These are phyloP conservation scores for Diarsia rubi DNA, from an alignment of 2,888 invertebrate genomes.

Conservation along the genomic window DNA sequence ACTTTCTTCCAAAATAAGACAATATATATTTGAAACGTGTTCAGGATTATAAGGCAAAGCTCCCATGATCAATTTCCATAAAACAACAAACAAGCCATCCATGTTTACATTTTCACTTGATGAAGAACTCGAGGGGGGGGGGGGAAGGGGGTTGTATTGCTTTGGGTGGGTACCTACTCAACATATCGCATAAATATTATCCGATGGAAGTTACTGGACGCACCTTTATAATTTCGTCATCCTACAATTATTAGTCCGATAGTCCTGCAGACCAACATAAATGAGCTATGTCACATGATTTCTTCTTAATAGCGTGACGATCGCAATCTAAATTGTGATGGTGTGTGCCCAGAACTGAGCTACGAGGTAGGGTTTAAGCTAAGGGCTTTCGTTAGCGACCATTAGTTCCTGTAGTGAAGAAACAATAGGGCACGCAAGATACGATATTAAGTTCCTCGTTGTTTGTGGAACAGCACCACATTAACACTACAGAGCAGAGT, in stretches of 20 bases:
- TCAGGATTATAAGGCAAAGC: constrained; percentile 25
- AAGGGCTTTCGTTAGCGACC: no score
- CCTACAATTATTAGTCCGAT: constrained; percentile 42
- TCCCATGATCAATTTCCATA: constrained; percentile 37
- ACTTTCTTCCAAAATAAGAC: neutral
- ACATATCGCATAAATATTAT: constrained; percentile 45
- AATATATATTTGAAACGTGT: constrained; percentile 1
- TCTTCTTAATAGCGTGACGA: no score
- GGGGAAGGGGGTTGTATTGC: constrained; percentile 17
- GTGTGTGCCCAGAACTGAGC: no score
- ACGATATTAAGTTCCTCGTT: no score
- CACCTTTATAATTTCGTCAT: constrained; percentile 49
- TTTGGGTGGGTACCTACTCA: constrained; percentile 11
- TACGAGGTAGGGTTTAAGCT: no score
- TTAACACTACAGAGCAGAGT: no score
- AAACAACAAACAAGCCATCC: constrained; percentile 37
- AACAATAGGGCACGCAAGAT: no score
- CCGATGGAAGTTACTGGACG: constrained; percentile 26
- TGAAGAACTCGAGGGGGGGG: neutral
- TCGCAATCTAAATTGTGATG: no score
- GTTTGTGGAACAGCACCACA: no score
- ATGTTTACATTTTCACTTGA: constrained; percentile 32
- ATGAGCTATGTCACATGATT: neutral
- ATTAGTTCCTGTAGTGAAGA: no score
- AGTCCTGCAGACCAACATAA: neutral